Conservation (phyloP, 1,140 invertebrate species). For the Trissolcus basalis region DNA sequence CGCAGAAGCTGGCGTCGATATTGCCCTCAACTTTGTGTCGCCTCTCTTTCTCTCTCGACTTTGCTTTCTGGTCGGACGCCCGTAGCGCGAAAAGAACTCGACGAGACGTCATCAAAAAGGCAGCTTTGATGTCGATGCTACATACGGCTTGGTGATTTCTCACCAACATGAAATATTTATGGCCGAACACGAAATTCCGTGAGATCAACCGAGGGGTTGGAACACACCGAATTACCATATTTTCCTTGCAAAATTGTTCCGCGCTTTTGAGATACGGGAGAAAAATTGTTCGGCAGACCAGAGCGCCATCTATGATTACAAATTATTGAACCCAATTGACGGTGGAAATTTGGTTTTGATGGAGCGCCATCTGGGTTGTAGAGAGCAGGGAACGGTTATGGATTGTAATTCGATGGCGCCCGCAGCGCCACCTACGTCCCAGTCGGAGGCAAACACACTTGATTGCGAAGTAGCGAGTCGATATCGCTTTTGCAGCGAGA, state of each 20-base stretch:
- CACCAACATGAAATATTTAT: conserved; percentile 48
- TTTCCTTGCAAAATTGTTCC: conserved; percentile 20
- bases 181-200: conserved; percentile 23
- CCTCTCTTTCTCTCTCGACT: conserved; percentile 9
- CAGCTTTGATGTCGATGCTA: conserved; percentile 45
- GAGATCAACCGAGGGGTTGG: conserved; percentile 8
- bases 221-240: conserved; percentile 33
- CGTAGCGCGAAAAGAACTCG: conserved; percentile 39
- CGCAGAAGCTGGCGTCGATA: conserved; percentile 42
- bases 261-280: neutral
- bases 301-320: conserved; percentile 4
- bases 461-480: conserved; percentile 14
- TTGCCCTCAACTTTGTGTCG: conserved; percentile 23
- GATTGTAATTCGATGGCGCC: conserved; percentile 2
- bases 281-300: neutral
- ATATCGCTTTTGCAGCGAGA: conserved; percentile 19
- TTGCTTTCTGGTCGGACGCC: conserved; percentile 36
- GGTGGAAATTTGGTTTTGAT: neutral
- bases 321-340: neutral
- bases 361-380: neutral
- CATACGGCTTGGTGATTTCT: conserved; percentile 30
- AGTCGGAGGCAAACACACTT: no score
- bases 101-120: conserved; percentile 47
- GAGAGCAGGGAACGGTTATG: neutral
- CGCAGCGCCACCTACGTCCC: no score